Conservation (phyloP, 2,113 vertebrate genomes). For the Chascanopsetta lugubris region DNA sequence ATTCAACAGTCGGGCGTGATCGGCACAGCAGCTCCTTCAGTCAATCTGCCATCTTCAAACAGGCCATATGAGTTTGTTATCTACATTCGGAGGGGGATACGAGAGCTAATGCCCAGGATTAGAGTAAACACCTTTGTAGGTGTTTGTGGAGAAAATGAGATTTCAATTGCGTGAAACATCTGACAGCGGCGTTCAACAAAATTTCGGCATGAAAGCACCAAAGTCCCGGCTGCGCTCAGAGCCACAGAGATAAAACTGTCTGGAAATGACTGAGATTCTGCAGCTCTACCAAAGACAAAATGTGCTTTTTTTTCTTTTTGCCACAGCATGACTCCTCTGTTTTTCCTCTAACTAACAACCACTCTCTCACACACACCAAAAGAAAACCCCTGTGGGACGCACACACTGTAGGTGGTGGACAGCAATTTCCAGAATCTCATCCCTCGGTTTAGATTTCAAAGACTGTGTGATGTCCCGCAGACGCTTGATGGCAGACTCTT, state of each 20-base stretch:
- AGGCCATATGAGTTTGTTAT: conserved; percentile 49
- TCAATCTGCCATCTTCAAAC: conserved; percentile 53
- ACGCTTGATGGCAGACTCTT: background rate
- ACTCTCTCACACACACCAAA: conserved; percentile 2
- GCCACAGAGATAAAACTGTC: conserved; percentile 22
- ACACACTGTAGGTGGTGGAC: conserved; percentile 9
- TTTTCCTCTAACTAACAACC: conserved; percentile 24
- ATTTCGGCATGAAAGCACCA: conserved; percentile 36
- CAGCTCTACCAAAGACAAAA: conserved; percentile 34
- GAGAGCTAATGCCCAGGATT: conserved; percentile 44
- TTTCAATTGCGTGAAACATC: conserved; percentile 41
- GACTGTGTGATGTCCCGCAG: conserved; percentile 1
- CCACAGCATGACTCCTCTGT: background rate
- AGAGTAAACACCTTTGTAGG: conserved; percentile 37
- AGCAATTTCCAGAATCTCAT: conserved; percentile 23
- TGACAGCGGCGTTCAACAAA: conserved; percentile 34
- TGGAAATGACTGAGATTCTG: conserved; percentile 29
- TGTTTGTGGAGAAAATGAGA: conserved; percentile 52
- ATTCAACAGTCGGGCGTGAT: conserved; percentile 33
- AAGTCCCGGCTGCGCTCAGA: conserved; percentile 11
- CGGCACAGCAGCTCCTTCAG: conserved; percentile 57
- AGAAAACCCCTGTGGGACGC: conserved; percentile 3
- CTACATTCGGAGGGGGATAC: conserved; percentile 42
- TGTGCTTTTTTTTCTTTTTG: background rate
- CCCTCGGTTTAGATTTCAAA: conserved; percentile 32